Conservation (phyloP, 2,888 invertebrate genomes). For the Ptycholaimellus sp. region DNA sequence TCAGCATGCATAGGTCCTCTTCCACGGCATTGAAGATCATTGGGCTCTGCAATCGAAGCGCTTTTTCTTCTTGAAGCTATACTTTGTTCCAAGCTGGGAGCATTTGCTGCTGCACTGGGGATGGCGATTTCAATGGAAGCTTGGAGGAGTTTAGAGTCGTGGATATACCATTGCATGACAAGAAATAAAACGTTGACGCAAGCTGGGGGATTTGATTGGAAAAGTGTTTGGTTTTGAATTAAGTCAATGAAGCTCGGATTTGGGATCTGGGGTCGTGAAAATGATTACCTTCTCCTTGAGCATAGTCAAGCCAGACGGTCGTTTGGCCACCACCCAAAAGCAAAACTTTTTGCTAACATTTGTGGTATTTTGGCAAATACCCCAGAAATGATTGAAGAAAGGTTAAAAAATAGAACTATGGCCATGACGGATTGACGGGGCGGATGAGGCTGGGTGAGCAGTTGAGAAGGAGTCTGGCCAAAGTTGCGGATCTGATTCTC, state of each 20-base stretch:
- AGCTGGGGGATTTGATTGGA: too few species aligned
- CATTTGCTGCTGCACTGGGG: too few species aligned
- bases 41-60: slow-evolving; percentile 49
- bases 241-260: too few species aligned
- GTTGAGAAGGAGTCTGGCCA: slow-evolving; percentile 91
- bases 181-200: too few species aligned
- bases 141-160: too few species aligned
- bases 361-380: neutral
- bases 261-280: too few species aligned
- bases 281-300: neutral
- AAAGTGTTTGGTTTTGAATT: too few species aligned
- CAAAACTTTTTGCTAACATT: neutral
- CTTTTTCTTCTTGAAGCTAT: too few species aligned
- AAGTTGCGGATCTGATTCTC: slow-evolving; percentile 93
- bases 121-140: too few species aligned
- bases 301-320: neutral
- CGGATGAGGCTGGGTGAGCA: slow-evolving; percentile 91
- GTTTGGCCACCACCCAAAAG: neutral
- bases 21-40: slow-evolving; percentile 95
- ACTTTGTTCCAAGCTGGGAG: too few species aligned
- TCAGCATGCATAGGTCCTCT: slow-evolving; percentile 88
- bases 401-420: slow-evolving; percentile 32
- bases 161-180: too few species aligned
- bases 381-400: neutral
- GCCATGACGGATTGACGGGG: slow-evolving; percentile 86